phyloP scores from a whole-genome alignment of 2,797 vertebrate genomes.

The Glossophaga mutica region DNA sequence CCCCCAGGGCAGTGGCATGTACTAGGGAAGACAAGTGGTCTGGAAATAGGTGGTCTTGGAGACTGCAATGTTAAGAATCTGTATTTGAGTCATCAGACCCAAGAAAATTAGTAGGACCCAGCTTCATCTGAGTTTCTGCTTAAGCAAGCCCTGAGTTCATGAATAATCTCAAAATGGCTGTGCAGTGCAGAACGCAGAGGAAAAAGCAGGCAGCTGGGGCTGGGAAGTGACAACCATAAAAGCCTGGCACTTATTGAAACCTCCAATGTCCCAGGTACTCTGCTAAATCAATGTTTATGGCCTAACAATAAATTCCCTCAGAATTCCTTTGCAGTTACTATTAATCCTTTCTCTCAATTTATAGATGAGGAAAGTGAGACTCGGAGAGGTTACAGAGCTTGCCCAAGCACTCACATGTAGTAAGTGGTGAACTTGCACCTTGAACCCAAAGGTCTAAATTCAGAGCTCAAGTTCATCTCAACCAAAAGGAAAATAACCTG shows the following conservation, averaged over 20 bases:
- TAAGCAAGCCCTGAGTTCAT: not conserved
- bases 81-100: not conserved
- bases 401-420: not conserved
- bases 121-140: not conserved
- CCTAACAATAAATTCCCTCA: not conserved
- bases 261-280: not conserved
- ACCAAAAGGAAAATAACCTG: not conserved
- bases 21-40: not conserved
- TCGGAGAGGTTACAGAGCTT: not conserved
- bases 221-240: not conserved
- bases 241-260: not conserved
- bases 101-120: not conserved
- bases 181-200: not conserved
- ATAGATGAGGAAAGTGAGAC: not conserved
- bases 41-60: not conserved
- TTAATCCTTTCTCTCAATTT: not conserved
- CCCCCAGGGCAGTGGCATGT: not conserved
- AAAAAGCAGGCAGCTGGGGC: not conserved
- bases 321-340: not conserved
- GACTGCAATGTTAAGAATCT: not conserved
- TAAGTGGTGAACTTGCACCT: not conserved
- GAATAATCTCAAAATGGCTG: not conserved
- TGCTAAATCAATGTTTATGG: not conserved
- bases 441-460: not conserved
- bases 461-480: not conserved